phyloP scores from a whole-genome alignment of 2,888 invertebrate genomes.

The Biston betularia region DNA sequence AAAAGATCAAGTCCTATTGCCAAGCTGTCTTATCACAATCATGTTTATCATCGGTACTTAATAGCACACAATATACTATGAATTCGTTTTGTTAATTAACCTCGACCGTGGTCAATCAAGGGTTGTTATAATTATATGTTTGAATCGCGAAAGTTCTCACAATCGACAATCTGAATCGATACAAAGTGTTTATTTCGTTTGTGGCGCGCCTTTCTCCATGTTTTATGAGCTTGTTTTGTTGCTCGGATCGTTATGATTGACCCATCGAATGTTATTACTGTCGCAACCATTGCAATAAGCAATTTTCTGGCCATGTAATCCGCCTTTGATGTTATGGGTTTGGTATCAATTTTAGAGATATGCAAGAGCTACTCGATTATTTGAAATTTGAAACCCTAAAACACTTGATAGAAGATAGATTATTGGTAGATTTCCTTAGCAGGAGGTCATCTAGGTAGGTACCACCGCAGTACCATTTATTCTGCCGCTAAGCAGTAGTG shows the following conservation, averaged over 20 bases:
- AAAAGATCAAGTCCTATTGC: no score
- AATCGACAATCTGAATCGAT: constrained; percentile 15
- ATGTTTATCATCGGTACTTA: no score
- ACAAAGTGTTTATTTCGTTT: constrained; percentile 13
- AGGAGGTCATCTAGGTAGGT: no score
- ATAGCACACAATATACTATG: no score
- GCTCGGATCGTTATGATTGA: constrained; percentile 15
- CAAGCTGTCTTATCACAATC: no score
- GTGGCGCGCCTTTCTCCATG: constrained; percentile 9
- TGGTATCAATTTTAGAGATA: constrained; percentile 8
- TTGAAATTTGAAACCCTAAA: neutral
- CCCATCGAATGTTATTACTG: constrained; percentile 19
- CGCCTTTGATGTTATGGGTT: constrained; percentile 10
- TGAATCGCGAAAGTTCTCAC: neutral
- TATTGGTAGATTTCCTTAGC: no score
- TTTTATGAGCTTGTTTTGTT: constrained; percentile 21
- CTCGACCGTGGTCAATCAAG: no score
- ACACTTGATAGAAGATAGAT: no score
- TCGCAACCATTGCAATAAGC: constrained; percentile 15
- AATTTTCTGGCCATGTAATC: constrained; percentile 18
- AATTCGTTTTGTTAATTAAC: no score
- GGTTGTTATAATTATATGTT: no score
- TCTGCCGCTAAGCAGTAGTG: no score
- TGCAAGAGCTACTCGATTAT: constrained; percentile 1
- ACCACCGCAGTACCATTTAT: no score